Percentiles rank a stretch among this genome's conserved stretches.
Conservation (phyloP, 2,113 vertebrate genomes). For the Periophthalmodon schlosseri region DNA sequence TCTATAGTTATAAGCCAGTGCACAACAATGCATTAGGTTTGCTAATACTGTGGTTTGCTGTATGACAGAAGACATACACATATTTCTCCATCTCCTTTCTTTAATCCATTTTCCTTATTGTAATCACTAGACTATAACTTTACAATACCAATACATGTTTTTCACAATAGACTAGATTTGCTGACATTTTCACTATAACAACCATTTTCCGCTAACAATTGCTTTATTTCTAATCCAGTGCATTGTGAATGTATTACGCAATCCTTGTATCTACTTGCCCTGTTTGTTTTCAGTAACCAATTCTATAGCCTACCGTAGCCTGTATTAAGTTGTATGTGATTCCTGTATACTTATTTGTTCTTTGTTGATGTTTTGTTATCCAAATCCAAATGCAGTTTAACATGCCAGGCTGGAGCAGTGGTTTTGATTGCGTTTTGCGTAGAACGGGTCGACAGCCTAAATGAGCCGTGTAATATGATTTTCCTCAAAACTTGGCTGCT, state of each 20-base stretch:
- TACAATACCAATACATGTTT: neutral
- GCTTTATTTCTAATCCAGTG: neutral
- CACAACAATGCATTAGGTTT: too few relatives aligned
- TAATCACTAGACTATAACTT: neutral
- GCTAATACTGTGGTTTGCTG: too few relatives aligned
- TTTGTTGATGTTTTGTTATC: slow-evolving; percentile 28
- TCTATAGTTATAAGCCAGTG: too few relatives aligned
- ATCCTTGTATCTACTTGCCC: neutral
- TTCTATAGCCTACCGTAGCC: neutral
- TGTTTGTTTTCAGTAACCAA: neutral
- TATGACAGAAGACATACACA: too few relatives aligned
- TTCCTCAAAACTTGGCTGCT: slow-evolving; percentile 32
- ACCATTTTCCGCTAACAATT: neutral
- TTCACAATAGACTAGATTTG: neutral
- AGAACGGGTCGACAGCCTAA: slow-evolving; percentile 49
- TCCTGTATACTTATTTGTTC: neutral
- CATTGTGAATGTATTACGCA: neutral
- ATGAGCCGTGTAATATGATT: slow-evolving; percentile 68
- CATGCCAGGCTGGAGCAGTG: slow-evolving; percentile 12
- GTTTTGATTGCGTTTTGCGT: slow-evolving; percentile 38
- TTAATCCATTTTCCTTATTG: neutral
- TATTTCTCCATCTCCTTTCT: too few relatives aligned
- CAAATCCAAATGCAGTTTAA: slow-evolving; percentile 12
- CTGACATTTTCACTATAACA: neutral
- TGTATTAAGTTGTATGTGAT: neutral